Percentiles rank a stretch among this genome's conserved stretches.
Evolutionary conservation across 2,888 invertebrate genomes (phyloP).

Genomic region (Drosophila nigritarsus): DNA sequence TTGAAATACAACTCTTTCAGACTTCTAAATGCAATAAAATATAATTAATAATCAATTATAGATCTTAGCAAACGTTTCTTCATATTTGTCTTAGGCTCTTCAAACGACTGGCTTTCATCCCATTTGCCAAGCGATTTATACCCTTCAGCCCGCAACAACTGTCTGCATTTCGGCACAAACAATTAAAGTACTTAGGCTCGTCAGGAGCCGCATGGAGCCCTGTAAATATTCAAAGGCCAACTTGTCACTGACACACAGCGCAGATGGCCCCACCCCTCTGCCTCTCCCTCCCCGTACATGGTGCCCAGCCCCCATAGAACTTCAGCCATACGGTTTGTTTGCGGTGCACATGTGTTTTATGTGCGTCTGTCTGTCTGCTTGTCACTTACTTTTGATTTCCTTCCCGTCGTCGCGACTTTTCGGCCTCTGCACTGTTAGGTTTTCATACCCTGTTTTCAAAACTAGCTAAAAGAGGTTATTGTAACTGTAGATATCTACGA

Average conservation of each 20-base stretch:
- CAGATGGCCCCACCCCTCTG: background rate
- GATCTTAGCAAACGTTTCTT: background rate
- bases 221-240: conserved; percentile 66
- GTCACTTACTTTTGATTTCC: conserved; percentile 82
- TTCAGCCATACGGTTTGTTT: conserved; percentile 70
- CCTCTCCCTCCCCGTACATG: no score
- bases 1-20: background rate
- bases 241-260: conserved; percentile 62
- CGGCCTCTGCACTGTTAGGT: conserved; percentile 8
- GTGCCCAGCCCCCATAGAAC: conserved; percentile 7
- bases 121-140: background rate
- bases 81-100: background rate
- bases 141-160: background rate
- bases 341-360: conserved; percentile 79
- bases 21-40: background rate
- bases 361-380: conserved; percentile 77
- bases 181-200: conserved; percentile 71
- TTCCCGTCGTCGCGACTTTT: conserved; percentile 33
- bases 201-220: conserved; percentile 34
- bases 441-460: conserved; percentile 24
- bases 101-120: background rate
- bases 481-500: accelerated
- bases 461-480: background rate
- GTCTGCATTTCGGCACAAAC: conserved; percentile 56
- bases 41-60: background rate